Evolutionary conservation across 2,888 invertebrate species (phyloP), one percentile per base, ranked within the genome.

Genomic region (Amorpha juglandis): DNA sequence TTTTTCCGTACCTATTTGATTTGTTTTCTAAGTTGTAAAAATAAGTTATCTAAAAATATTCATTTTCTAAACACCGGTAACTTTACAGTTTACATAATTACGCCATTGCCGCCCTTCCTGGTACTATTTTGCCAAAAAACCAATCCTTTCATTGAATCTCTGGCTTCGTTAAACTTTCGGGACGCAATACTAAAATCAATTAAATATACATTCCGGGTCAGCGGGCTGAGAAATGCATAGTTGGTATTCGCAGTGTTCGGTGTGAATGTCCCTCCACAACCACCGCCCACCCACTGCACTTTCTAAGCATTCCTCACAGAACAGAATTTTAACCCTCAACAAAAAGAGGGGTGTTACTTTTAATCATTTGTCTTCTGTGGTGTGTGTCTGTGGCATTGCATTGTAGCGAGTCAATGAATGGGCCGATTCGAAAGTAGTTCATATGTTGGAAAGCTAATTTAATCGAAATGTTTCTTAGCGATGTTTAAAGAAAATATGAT

Each of bases 161-260:
- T 71, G 70, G 76, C 74, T 80, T 82, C 79, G 82, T 82, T 80
- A 3, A 81, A 78, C 80, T 74, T 79, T 76, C 80, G 79, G 79
- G 73, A 80, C 81, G 82, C 83, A 84, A 83, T 82, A 81, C 78
- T 78, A 76, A 83, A 88, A 89, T 89, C 87, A 88, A 90, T 90
- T 89, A 89, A 86, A 88, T 84, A 83, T 84, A 80, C 82, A 83
- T 87, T 88, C 84, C 87, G 78, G 83, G 77, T 82, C 88, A 88
- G 79, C 80, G 90, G 83, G 79, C 87, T 84, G 87, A 83, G 84
- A 87, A 87, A 88, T 89, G 82, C 86, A 84, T 80, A 81, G 81
- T 74, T 74, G 76, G 76, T 74, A 76, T 73, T 77, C 73, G 73
- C 74, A 63, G 63, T 50, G 63, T 64, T 58, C 53, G 52, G 58